These are phyloP conservation scores for Emys orbicularis DNA, from an alignment of 2,797 vertebrate species.

Conservation along the genomic window DNA sequence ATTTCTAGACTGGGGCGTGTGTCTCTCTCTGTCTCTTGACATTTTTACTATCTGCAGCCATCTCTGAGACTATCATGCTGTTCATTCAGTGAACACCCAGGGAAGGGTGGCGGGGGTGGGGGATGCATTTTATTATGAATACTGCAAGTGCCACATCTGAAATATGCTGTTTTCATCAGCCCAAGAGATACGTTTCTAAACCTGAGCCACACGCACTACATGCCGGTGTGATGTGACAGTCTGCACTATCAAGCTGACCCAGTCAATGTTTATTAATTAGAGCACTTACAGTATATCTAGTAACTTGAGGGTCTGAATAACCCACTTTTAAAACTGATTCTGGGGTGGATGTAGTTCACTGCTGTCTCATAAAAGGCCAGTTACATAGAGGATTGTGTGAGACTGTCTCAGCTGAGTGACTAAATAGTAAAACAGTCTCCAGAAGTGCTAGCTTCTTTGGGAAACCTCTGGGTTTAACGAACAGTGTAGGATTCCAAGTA, in stretches of 20 bases:
- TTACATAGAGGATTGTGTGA: not conserved
- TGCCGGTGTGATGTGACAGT: not conserved
- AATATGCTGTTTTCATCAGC: not conserved
- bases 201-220: not conserved
- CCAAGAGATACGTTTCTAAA: too few species aligned
- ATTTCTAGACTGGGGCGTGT: too few species aligned
- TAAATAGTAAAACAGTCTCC: constrained; percentile 8
- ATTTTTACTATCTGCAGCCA: not conserved
- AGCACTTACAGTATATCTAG: not conserved
- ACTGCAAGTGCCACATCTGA: not conserved
- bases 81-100: not conserved
- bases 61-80: not conserved
- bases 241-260: not conserved
- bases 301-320: not conserved
- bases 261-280: constrained; percentile 26
- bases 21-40: not conserved
- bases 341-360: not conserved
- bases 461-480: not conserved
- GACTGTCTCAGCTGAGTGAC: not conserved
- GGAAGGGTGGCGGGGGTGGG: not conserved
- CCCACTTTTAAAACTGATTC: not conserved
- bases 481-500: not conserved
- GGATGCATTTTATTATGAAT: not conserved
- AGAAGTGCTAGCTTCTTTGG: not conserved
- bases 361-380: not conserved